Conservation (phyloP, 2,113 vertebrate species). For the Macquaria ambigua region DNA sequence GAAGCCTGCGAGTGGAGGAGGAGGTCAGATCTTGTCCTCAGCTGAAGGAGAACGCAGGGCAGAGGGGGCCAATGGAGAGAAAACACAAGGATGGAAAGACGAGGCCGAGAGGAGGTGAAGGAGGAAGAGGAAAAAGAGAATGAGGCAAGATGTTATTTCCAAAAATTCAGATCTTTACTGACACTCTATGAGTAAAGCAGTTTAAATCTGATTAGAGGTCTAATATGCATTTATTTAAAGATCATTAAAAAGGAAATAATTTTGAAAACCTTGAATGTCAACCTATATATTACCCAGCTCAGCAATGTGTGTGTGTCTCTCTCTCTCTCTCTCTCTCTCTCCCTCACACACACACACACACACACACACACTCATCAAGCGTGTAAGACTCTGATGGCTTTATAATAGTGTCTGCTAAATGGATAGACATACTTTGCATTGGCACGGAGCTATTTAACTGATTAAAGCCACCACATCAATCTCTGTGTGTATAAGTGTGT, state of each 20-base stretch:
- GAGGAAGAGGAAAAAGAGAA: conserved; percentile 27
- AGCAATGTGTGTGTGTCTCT: background rate
- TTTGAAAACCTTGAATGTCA: background rate
- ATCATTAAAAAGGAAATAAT: background rate
- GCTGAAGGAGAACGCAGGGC: conserved; percentile 23
- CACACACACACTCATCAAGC: conserved; percentile 2
- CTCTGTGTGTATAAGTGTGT: conserved; percentile 28
- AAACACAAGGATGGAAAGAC: background rate
- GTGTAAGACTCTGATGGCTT: conserved; percentile 44
- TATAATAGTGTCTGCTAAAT: conserved; percentile 64
- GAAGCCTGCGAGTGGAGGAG: conserved; percentile 57
- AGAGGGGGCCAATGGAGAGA: conserved; percentile 44
- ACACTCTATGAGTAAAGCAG: background rate
- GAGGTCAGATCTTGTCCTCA: conserved; percentile 48
- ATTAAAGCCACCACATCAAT: conserved; percentile 79
- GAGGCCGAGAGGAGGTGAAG: conserved; percentile 18
- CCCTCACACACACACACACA: conserved; percentile 12
- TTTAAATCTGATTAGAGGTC: background rate
- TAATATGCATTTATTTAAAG: background rate
- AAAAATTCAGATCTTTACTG: conserved; percentile 11
- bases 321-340: conserved; percentile 16
- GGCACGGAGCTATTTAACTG: conserved; percentile 58
- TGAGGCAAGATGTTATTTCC: conserved; percentile 39
- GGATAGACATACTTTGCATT: conserved; percentile 44
- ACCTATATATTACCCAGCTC: background rate